A percentile compares a stretch with the other conserved stretches of the same genome.
phyloP scores from a whole-genome alignment of 2,888 invertebrate genomes.

The Asteroscopus sphinx region DNA sequence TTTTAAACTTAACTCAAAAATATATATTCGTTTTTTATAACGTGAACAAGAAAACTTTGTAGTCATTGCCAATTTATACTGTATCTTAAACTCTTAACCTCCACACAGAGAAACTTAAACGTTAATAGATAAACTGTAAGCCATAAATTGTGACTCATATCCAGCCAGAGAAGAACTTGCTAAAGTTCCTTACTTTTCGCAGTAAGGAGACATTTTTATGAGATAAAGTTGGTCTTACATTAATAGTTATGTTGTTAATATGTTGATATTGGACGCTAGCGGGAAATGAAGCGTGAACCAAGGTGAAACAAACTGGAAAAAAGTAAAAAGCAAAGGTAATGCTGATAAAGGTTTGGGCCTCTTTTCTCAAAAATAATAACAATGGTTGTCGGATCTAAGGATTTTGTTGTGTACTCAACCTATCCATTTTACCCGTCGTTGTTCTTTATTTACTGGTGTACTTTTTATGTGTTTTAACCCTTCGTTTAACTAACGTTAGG shows the following conservation, averaged over 20 bases:
- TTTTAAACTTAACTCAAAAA: too few species aligned
- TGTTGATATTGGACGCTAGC: constrained; percentile 33
- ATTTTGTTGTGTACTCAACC: constrained; percentile 23
- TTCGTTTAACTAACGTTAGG: constrained; percentile 5
- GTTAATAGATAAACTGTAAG: constrained; percentile 50
- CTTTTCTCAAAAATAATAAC: constrained; percentile 30
- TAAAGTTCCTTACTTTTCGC: constrained; percentile 51
- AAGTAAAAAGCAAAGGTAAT: constrained; percentile 26
- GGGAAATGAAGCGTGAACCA: constrained; percentile 12
- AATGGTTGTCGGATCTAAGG: constrained; percentile 5
- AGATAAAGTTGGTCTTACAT: constrained; percentile 45
- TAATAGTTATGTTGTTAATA: constrained; percentile 52
- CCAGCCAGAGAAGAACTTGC: constrained; percentile 45
- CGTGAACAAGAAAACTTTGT: neutral
- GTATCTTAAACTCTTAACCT: constrained; percentile 23
- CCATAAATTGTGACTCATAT: constrained; percentile 51
- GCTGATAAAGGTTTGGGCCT: constrained; percentile 10
- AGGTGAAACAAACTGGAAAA: constrained; percentile 25
- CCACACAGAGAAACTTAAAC: constrained; percentile 38
- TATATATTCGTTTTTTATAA: too few species aligned
- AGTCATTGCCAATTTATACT: constrained; percentile 21
- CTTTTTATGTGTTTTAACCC: constrained; percentile 22
- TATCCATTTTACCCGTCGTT: constrained; percentile 17
- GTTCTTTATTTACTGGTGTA: constrained; percentile 23
- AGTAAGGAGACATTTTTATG: constrained; percentile 54